Percentiles rank a stretch among this genome's conserved stretches.
Evolutionary conservation across 2,888 invertebrate genomes (phyloP).

Genomic region (Stenotaenia linearis): DNA sequence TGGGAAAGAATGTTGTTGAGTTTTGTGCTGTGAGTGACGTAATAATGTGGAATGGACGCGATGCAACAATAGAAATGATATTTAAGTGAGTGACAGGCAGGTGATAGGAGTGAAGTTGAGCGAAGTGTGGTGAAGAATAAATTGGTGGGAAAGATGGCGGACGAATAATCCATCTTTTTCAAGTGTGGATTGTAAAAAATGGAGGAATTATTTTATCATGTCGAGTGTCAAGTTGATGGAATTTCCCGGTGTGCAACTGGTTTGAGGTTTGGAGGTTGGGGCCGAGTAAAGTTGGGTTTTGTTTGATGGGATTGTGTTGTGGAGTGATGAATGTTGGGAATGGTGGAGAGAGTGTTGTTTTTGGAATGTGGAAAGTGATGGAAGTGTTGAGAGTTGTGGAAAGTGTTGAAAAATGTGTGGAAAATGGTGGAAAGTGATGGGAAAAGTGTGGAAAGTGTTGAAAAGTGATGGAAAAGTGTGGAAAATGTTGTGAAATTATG

Average conservation of each 20-base stretch:
- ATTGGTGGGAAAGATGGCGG: neutral
- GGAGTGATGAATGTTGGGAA: neutral
- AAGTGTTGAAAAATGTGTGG: no score
- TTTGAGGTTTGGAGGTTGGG: neutral
- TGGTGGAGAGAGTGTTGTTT: no score
- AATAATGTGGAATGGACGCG: neutral
- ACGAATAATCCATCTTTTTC: slow-evolving; percentile 3
- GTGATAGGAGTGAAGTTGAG: neutral
- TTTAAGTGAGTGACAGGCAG: neutral
- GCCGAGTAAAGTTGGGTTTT: neutral
- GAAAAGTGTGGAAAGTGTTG: no score
- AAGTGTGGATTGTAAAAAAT: no score
- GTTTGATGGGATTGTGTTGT: no score
- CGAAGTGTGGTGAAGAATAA: neutral
- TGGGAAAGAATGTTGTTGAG: neutral
- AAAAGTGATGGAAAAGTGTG: no score
- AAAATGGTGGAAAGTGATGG: no score
- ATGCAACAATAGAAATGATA: neutral
- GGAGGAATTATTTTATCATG: no score
- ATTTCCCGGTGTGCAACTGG: neutral
- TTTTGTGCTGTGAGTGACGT: neutral
- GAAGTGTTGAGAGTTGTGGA: no score
- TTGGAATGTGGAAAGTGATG: no score
- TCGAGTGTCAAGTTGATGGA: neutral
- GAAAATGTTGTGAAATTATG: no score